phyloP scores from a whole-genome alignment of 2,888 invertebrate species.

The Megalurothrips usitatus region DNA sequence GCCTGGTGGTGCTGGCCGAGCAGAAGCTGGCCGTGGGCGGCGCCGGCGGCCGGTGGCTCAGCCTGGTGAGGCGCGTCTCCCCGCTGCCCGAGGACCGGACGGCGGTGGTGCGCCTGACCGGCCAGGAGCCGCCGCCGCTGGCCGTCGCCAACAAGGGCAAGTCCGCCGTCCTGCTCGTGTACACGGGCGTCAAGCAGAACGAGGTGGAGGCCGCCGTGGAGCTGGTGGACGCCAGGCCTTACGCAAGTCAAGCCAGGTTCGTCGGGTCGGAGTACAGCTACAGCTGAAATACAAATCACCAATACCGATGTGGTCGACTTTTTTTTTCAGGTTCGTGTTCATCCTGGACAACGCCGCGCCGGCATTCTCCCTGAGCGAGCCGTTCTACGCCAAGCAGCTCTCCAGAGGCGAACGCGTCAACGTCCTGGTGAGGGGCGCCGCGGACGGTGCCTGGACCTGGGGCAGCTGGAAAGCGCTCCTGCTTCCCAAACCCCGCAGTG shows the following conservation, averaged over 20 bases:
- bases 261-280: neutral
- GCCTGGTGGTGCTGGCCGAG: neutral
- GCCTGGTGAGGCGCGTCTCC: neutral
- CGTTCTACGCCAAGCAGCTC: neutral
- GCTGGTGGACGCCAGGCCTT: neutral
- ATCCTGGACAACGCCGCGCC: neutral
- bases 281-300: neutral
- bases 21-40: neutral
- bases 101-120: neutral
- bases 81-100: neutral
- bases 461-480: neutral
- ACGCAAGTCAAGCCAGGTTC: neutral
- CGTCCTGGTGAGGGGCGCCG: neutral
- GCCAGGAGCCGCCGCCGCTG: neutral
- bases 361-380: neutral
- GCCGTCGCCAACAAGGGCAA: neutral
- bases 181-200: neutral
- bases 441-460: neutral
- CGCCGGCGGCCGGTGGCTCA: neutral
- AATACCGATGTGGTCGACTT: neutral
- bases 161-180: neutral
- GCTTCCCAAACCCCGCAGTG: neutral
- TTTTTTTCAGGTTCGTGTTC: neutral
- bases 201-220: neutral
- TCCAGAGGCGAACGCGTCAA: neutral